Conservation (phyloP, 2,888 invertebrate genomes). For the Ophion costatus region DNA sequence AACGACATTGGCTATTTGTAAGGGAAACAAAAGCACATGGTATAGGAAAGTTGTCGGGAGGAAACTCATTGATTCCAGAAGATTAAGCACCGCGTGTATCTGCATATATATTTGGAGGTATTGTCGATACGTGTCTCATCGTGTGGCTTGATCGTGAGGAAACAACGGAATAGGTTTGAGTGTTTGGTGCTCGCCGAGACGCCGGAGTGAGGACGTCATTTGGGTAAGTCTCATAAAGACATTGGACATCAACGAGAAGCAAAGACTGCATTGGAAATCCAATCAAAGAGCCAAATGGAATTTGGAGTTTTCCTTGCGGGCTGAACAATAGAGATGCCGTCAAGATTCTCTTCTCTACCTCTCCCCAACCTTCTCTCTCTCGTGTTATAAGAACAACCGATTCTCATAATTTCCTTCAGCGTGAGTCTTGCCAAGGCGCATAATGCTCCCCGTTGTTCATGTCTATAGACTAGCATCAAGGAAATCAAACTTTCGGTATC, state of each 20-base stretch:
- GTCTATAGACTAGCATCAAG: constrained; percentile 14
- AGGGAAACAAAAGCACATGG: neutral
- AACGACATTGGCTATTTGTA: neutral
- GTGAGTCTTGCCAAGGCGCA: neutral
- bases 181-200: neutral
- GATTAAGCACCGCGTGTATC: neutral
- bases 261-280: constrained; percentile 42
- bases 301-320: constrained; percentile 68
- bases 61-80: constrained; percentile 15
- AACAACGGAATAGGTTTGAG: neutral
- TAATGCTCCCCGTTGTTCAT: neutral
- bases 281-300: constrained; percentile 71
- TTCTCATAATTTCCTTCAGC: constrained; percentile 37
- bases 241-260: constrained; percentile 38
- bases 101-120: constrained; percentile 13
- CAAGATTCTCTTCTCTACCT: constrained; percentile 56
- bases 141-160: constrained; percentile 8
- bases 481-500: constrained; percentile 63
- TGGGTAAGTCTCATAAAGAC: constrained; percentile 31
- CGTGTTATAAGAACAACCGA: neutral
- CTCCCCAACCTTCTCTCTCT: neutral
- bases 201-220: constrained; percentile 5
- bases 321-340: constrained; percentile 66
- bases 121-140: constrained; percentile 38
- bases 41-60: neutral